Evolutionary conservation across 2,113 vertebrate genomes (phyloP).

Genomic region (Erythrolamprus reginae): DNA sequence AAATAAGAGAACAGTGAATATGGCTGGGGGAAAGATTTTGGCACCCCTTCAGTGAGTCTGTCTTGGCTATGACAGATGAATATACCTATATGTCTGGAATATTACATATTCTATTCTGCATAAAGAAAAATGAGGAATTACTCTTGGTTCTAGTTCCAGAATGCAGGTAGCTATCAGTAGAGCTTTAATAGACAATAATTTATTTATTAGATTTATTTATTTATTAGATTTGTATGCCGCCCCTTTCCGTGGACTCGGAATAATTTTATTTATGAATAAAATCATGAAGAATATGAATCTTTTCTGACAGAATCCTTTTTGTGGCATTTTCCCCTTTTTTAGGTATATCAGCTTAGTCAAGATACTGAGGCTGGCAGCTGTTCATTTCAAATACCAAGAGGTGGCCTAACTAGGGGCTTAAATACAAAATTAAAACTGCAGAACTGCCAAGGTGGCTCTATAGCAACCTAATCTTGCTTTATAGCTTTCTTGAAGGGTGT

Average conservation of each 20-base stretch:
- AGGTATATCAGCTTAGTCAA: slow-evolving; percentile 47
- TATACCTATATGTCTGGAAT: background rate
- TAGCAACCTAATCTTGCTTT: slow-evolving; percentile 23
- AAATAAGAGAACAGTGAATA: background rate
- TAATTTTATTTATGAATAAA: background rate
- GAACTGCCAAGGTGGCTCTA: slow-evolving; percentile 30
- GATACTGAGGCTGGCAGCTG: slow-evolving; percentile 46
- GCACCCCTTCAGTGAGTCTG: background rate
- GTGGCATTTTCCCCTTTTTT: slow-evolving; percentile 51
- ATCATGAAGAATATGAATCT: background rate
- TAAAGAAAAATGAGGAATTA: background rate
- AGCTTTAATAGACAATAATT: background rate
- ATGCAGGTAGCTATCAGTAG: background rate
- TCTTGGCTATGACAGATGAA: background rate
- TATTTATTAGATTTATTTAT: no score
- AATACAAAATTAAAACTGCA: slow-evolving; percentile 29
- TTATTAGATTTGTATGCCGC: no score
- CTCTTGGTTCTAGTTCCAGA: background rate
- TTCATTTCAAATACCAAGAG: slow-evolving; percentile 47
- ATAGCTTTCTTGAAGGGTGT: slow-evolving; percentile 42
- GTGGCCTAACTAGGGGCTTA: slow-evolving; percentile 43
- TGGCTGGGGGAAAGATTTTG: background rate
- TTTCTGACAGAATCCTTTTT: slow-evolving; percentile 25
- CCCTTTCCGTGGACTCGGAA: no score
- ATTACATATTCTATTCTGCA: background rate